A percentile compares a stretch with the other conserved stretches of the same genome.
phyloP scores from a whole-genome alignment of 2,888 invertebrate species.

The Pristionchus entomophagus region DNA sequence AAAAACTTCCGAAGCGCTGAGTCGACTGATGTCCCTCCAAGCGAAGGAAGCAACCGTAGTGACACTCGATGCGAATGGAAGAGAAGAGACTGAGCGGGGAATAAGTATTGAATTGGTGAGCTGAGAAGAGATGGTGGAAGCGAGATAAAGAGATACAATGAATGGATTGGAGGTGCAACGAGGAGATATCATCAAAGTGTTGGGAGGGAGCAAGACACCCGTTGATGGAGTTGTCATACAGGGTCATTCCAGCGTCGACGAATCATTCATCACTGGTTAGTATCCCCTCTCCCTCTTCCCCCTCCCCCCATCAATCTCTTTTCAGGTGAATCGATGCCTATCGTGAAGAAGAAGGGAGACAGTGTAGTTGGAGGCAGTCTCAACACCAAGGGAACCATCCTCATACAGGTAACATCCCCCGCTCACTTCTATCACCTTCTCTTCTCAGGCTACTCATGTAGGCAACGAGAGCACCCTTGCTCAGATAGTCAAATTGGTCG shows the following conservation, averaged over 20 bases:
- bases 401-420: slow-evolving; percentile 19
- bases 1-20: slow-evolving; percentile 96
- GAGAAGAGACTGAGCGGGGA: slow-evolving; percentile 78
- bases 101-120: slow-evolving; percentile 87
- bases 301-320: too few species aligned
- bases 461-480: slow-evolving; percentile 95
- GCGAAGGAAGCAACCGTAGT: slow-evolving; percentile 94
- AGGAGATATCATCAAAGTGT: slow-evolving; percentile 73
- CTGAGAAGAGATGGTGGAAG: neutral
- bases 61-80: slow-evolving; percentile 82
- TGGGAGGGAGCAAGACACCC: slow-evolving; percentile 95
- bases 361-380: slow-evolving; percentile 46
- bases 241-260: slow-evolving; percentile 89
- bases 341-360: slow-evolving; percentile 83
- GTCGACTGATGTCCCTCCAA: slow-evolving; percentile 92
- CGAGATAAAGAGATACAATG: neutral
- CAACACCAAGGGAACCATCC: slow-evolving; percentile 42
- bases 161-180: slow-evolving; percentile 62
- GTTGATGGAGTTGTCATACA: slow-evolving; percentile 93
- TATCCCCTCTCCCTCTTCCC: too few species aligned
- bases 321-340: slow-evolving; percentile 98
- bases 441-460: slow-evolving; percentile 89
- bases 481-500: slow-evolving; percentile 94
- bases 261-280: slow-evolving; percentile 62
- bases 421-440: neutral